phyloP scores from a whole-genome alignment of 2,113 vertebrate species.

The Macquaria australasica region DNA sequence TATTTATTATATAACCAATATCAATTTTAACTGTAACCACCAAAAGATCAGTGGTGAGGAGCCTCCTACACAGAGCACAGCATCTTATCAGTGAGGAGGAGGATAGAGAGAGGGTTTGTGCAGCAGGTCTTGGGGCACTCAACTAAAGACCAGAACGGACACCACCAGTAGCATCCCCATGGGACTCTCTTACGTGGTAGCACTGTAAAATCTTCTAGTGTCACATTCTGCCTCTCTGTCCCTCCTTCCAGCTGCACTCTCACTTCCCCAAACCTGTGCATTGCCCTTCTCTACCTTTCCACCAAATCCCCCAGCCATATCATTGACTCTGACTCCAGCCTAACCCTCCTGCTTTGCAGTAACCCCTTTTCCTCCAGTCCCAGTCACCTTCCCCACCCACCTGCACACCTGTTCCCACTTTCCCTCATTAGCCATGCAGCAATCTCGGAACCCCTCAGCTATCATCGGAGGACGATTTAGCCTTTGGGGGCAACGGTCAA shows the following conservation, averaged over 20 bases:
- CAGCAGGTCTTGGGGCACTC: too few relatives aligned
- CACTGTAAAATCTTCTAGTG: neutral
- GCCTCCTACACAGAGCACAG: slow-evolving; percentile 3
- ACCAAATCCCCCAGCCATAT: neutral
- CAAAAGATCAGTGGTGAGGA: neutral
- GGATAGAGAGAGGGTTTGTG: neutral
- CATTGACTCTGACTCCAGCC: too few relatives aligned
- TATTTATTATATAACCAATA: neutral
- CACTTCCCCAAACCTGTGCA: neutral
- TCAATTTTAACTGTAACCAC: too few relatives aligned
- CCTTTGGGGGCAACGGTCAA: too few relatives aligned
- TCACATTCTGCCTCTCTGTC: too few relatives aligned
- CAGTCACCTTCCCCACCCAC: too few relatives aligned
- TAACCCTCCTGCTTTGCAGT: too few relatives aligned
- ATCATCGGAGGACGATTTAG: too few relatives aligned
- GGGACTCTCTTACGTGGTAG: neutral
- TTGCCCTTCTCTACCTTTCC: neutral
- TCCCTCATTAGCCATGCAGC: too few relatives aligned
- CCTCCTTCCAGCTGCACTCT: too few relatives aligned
- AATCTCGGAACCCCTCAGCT: neutral
- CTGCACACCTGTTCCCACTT: too few relatives aligned
- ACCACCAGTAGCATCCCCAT: neutral
- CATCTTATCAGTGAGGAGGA: neutral
- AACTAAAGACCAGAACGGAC: neutral
- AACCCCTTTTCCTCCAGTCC: too few relatives aligned